phyloP scores from a whole-genome alignment of 2,113 vertebrate genomes.

The Platichthys stellatus region DNA sequence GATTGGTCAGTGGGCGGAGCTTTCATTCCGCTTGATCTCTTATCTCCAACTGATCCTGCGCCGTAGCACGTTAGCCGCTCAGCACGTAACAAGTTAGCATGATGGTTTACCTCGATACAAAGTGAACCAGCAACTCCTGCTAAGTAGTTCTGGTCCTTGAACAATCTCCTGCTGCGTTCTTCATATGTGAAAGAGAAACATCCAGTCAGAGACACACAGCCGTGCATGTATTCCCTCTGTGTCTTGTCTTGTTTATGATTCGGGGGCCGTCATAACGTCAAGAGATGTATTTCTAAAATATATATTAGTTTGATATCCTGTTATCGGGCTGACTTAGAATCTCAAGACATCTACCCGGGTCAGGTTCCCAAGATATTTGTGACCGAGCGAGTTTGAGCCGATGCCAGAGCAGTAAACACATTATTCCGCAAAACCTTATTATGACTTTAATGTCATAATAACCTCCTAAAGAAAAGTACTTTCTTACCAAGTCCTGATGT shows the following conservation, averaged over 20 bases:
- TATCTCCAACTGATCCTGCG: no score
- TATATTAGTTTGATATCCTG: neutral
- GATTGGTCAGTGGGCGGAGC: no score
- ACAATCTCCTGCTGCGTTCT: no score
- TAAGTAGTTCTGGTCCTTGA: no score
- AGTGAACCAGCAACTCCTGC: no score
- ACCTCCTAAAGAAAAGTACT: neutral
- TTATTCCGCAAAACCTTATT: neutral
- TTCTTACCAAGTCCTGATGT: neutral
- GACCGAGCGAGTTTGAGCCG: neutral
- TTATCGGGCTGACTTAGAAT: neutral
- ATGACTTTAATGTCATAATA: neutral
- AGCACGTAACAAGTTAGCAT: no score
- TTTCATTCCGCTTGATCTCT: no score
- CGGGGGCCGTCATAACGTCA: slow-evolving; percentile 84
- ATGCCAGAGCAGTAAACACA: neutral
- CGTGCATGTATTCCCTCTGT: neutral
- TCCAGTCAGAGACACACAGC: neutral
- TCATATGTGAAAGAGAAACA: neutral
- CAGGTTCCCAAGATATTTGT: neutral
- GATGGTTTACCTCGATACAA: no score
- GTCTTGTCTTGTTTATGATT: slow-evolving; percentile 85
- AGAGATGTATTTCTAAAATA: neutral
- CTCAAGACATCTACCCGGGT: neutral
- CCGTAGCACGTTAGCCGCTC: no score